These are phyloP conservation scores for Embidobia sp. DNA, from an alignment of 2,888 invertebrate species.

Conservation along the genomic window DNA sequence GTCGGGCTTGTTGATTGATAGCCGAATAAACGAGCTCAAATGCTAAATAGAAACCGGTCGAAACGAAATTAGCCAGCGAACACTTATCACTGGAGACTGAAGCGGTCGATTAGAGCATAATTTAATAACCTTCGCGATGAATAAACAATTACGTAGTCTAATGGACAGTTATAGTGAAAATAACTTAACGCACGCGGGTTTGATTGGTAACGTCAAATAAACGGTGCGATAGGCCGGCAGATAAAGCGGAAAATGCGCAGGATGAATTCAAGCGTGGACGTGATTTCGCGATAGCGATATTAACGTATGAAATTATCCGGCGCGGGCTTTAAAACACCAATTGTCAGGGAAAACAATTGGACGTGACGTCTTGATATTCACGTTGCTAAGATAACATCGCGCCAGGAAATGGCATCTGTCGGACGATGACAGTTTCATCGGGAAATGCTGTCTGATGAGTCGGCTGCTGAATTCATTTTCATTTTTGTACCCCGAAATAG, in stretches of 20 bases:
- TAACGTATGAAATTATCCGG: constrained; percentile 29
- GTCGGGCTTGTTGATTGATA: too few relatives aligned
- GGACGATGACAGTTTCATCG: constrained; percentile 11
- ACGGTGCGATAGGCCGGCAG: constrained; percentile 15
- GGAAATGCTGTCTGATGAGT: constrained; percentile 15
- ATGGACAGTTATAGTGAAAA: constrained; percentile 35
- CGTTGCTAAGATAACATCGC: constrained; percentile 5
- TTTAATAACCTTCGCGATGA: constrained; percentile 22
- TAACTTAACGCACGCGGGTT: constrained; percentile 12
- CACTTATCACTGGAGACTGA: too few relatives aligned
- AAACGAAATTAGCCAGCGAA: too few relatives aligned
- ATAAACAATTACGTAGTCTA: constrained; percentile 31
- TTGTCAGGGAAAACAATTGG: constrained; percentile 37
- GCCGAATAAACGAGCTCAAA: too few relatives aligned
- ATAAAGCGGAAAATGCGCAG: constrained; percentile 24
- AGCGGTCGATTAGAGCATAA: too few relatives aligned
- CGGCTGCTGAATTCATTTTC: background rate
- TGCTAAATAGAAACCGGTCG: too few relatives aligned
- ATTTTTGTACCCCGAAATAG: background rate
- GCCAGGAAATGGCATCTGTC: constrained; percentile 21
- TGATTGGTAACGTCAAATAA: constrained; percentile 29
- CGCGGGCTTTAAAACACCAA: constrained; percentile 6
- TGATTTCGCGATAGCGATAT: constrained; percentile 23
- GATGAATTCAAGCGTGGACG: constrained; percentile 42
- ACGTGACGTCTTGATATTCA: constrained; percentile 32